Evolutionary conservation across 92 coral and sea anemone species (phyloP).

Genomic region (Porites rus): DNA sequence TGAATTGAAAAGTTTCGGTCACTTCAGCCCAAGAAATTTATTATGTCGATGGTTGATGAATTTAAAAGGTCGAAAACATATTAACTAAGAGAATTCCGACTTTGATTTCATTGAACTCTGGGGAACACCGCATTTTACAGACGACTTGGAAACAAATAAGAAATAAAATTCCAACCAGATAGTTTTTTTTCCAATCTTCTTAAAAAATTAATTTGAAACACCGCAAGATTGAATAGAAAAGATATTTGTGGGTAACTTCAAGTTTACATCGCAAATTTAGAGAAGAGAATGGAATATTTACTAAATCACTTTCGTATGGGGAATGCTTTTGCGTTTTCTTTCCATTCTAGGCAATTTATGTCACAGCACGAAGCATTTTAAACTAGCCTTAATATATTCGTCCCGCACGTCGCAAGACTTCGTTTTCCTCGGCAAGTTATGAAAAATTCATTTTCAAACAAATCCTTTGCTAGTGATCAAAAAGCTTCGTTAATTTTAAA

Average conservation of each 20-base stretch:
- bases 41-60: neutral
- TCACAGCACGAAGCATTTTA: conserved; percentile 21
- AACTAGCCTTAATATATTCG: conserved; percentile 7
- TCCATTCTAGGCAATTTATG: neutral
- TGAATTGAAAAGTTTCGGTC: neutral
- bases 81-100: neutral
- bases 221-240: neutral
- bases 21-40: neutral
- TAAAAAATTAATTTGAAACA: conserved; percentile 35
- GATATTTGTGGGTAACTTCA: neutral
- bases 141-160: neutral
- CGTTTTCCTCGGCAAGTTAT: conserved; percentile 15
- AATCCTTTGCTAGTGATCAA: conserved; percentile 6
- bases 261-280: neutral
- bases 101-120: neutral
- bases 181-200: neutral
- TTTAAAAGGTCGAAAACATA: neutral
- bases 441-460: conserved; percentile 28
- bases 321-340: neutral
- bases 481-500: conserved; percentile 45
- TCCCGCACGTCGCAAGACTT: neutral
- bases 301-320: neutral
- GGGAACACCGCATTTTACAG: neutral
- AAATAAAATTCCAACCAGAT: neutral
- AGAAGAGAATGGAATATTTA: neutral